These are phyloP conservation scores for Drosophila repleta DNA, from an alignment of 1,140 invertebrate genomes.

Conservation along the genomic window DNA sequence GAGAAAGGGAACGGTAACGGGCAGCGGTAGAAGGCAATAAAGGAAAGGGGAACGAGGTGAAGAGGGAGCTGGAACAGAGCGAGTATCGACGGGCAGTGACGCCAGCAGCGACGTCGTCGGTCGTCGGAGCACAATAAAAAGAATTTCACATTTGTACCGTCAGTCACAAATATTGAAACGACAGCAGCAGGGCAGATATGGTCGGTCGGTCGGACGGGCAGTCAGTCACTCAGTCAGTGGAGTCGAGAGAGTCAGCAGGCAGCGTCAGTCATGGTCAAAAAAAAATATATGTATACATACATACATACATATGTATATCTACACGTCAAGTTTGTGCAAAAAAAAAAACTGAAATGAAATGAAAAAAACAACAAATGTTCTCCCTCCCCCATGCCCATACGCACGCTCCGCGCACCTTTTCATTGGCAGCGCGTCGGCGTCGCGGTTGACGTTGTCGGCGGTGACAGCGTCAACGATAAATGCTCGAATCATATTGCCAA, in stretches of 20 bases:
- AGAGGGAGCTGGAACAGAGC: background rate
- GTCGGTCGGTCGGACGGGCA: background rate
- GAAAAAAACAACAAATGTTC: slow-evolving; percentile 31
- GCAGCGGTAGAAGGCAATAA: too few species aligned
- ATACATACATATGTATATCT: slow-evolving; percentile 27
- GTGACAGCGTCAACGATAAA: slow-evolving; percentile 71
- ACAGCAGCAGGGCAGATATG: slow-evolving; percentile 11
- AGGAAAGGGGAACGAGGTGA: too few species aligned
- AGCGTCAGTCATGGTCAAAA: slow-evolving; percentile 47
- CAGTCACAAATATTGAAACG: slow-evolving; percentile 77
- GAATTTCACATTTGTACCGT: slow-evolving; percentile 80
- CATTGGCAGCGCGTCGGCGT: slow-evolving; percentile 47
- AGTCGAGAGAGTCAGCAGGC: slow-evolving; percentile 7
- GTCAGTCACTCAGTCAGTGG: slow-evolving; percentile 3
- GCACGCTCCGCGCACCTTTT: slow-evolving; percentile 65
- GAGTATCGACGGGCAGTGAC: slow-evolving; percentile 47
- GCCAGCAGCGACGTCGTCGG: slow-evolving; percentile 42
- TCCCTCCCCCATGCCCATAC: slow-evolving; percentile 8
- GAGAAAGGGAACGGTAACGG: background rate
- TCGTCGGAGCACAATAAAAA: slow-evolving; percentile 65
- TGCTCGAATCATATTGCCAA: slow-evolving; percentile 69
- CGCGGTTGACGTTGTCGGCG: slow-evolving; percentile 12
- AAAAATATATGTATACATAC: slow-evolving; percentile 4
- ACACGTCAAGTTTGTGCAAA: slow-evolving; percentile 50
- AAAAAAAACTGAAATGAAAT: slow-evolving; percentile 18